Conservation (phyloP, 1,140 invertebrate genomes). For the Caerostris extrusa region DNA sequence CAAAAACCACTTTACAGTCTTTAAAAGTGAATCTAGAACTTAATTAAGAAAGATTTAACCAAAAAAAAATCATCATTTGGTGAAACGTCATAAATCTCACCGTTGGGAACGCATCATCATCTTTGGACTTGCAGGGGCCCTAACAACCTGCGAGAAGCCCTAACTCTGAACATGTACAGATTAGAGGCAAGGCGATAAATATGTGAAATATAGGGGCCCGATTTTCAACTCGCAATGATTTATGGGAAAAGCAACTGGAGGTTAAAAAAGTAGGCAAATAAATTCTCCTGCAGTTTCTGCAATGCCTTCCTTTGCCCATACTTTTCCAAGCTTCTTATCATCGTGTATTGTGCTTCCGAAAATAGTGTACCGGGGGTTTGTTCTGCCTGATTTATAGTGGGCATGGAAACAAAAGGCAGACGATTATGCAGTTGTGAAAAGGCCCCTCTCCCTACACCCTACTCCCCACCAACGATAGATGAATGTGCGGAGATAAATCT, state of each 20-base stretch:
- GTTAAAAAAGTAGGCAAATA: too few relatives aligned
- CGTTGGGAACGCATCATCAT: too few relatives aligned
- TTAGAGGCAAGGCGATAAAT: slow-evolving; percentile 38
- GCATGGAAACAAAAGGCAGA: slow-evolving; percentile 30
- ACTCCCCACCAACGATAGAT: slow-evolving; percentile 20
- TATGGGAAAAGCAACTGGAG: too few relatives aligned
- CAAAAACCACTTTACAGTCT: too few relatives aligned
- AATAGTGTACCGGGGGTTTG: slow-evolving; percentile 24
- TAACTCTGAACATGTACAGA: neutral
- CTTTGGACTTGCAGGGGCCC: too few relatives aligned
- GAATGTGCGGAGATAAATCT: slow-evolving; percentile 44
- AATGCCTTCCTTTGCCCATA: neutral
- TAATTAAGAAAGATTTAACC: too few relatives aligned
- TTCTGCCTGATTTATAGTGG: slow-evolving; percentile 33
- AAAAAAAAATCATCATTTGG: too few relatives aligned
- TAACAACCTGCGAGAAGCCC: too few relatives aligned
- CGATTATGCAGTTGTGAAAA: slow-evolving; percentile 51
- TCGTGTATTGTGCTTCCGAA: slow-evolving; percentile 21
- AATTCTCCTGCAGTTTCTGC: neutral
- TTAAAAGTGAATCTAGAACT: too few relatives aligned
- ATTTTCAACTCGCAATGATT: neutral
- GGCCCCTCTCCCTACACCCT: neutral
- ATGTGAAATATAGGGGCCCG: slow-evolving; percentile 43
- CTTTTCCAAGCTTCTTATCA: neutral
- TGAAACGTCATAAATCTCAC: too few relatives aligned